phyloP scores from a whole-genome alignment of 2,113 vertebrate genomes.

The Eira barbara region DNA sequence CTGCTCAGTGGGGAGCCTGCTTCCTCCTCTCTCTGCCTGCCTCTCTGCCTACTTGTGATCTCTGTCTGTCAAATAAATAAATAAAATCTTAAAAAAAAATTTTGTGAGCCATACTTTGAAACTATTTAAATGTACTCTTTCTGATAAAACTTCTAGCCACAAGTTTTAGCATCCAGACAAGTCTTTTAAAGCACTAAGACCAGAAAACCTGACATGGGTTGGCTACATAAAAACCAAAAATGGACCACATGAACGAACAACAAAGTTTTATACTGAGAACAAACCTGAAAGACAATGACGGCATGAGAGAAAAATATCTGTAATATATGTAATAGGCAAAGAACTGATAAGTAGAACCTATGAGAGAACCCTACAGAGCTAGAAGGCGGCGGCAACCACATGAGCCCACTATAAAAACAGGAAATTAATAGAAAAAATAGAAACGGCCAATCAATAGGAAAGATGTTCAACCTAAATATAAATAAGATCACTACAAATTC shows the following conservation, averaged over 20 bases:
- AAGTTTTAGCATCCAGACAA: not conserved
- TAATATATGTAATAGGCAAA: not conserved
- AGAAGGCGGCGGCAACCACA: not conserved
- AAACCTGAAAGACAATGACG: not conserved
- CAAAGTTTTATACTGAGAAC: not conserved
- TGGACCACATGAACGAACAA: not conserved
- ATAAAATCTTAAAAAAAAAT: not conserved
- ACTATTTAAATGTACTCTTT: not conserved
- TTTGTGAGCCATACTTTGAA: not conserved
- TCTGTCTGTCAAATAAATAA: no score
- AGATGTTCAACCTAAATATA: not conserved
- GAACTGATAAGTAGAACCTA: not conserved
- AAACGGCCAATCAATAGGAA: not conserved
- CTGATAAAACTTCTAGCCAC: not conserved
- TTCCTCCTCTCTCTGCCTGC: no score
- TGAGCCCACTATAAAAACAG: not conserved
- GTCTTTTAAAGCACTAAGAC: not conserved
- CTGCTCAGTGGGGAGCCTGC: no score
- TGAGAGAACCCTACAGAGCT: not conserved
- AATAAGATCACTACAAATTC: not conserved
- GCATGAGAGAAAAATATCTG: not conserved
- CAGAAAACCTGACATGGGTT: not conserved
- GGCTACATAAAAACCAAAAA: not conserved
- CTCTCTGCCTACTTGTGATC: no score
- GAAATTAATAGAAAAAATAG: not conserved